Evolutionary conservation across 2,113 vertebrate genomes (phyloP).

Genomic region (Pangasianodon hypophthalmus): DNA sequence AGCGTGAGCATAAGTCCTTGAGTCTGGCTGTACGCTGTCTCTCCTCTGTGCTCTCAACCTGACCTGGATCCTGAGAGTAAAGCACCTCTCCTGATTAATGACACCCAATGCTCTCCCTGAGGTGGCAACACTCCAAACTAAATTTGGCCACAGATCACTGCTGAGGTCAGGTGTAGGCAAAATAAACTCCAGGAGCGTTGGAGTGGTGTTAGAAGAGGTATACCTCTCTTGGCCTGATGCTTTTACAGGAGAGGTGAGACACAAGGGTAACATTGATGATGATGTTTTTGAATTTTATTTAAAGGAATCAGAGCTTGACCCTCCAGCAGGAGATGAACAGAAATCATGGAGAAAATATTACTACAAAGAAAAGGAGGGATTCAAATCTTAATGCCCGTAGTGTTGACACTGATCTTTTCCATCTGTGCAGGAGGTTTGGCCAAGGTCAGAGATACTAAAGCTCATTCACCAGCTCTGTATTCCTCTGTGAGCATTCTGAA

Average conservation of each 20-base stretch:
- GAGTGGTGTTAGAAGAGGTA: slow-evolving; percentile 44
- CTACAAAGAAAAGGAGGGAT: slow-evolving; percentile 53
- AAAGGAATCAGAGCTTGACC: slow-evolving; percentile 47
- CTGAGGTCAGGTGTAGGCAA: slow-evolving; percentile 62
- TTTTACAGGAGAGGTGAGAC: slow-evolving; percentile 43
- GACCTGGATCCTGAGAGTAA: slow-evolving; percentile 56
- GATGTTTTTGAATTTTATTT: slow-evolving; percentile 57
- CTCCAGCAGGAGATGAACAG: slow-evolving; percentile 45
- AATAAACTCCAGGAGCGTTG: slow-evolving; percentile 53
- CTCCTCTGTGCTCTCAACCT: slow-evolving; percentile 43
- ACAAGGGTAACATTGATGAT: slow-evolving; percentile 52
- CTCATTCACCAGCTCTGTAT: slow-evolving; percentile 20
- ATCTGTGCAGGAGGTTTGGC: slow-evolving; percentile 50
- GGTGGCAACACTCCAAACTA: slow-evolving; percentile 64
- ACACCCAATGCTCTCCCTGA: slow-evolving; percentile 50
- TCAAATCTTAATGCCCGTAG: slow-evolving; percentile 54
- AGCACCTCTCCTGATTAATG: slow-evolving; percentile 60
- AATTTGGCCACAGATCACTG: slow-evolving; percentile 63
- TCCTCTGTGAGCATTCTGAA: slow-evolving; percentile 27
- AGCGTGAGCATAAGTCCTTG: slow-evolving; percentile 35
- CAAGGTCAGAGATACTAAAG: slow-evolving; percentile 43
- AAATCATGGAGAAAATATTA: slow-evolving; percentile 44
- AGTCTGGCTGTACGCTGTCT: slow-evolving; percentile 22
- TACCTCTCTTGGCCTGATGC: slow-evolving; percentile 38
- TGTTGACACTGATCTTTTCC: slow-evolving; percentile 59